phyloP scores from a whole-genome alignment of 1,140 invertebrate species.

The Holcopasites calliopsidis region DNA sequence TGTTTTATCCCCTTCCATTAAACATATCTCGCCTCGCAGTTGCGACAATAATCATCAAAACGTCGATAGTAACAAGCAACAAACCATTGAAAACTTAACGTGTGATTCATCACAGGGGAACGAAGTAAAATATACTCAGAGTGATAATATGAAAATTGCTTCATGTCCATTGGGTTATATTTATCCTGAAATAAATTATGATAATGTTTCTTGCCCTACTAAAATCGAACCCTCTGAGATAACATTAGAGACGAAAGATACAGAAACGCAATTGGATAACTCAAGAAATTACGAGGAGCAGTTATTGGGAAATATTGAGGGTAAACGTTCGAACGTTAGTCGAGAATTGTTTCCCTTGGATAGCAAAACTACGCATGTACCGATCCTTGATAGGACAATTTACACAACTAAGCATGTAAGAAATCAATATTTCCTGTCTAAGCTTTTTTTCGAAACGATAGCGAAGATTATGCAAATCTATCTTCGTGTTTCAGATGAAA shows the following conservation, averaged over 20 bases:
- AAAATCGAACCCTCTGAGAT: no score
- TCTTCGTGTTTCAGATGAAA: conserved; percentile 74
- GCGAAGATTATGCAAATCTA: conserved; percentile 1
- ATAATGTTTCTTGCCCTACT: conserved; percentile 5
- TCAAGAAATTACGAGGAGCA: background rate
- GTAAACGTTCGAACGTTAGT: conserved; percentile 64
- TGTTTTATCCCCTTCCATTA: conserved; percentile 14
- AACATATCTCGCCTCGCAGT: no score
- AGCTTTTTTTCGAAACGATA: conserved; percentile 7
- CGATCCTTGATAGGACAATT: conserved; percentile 60
- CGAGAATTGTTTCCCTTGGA: conserved; percentile 71
- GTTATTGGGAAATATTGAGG: background rate
- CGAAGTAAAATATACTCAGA: background rate
- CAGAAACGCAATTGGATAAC: background rate
- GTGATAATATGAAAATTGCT: conserved; percentile 4
- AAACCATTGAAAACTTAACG: background rate
- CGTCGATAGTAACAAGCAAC: background rate
- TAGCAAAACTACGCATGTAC: conserved; percentile 63
- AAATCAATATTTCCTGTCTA: conserved; percentile 17
- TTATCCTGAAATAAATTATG: conserved; percentile 46
- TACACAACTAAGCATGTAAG: conserved; percentile 73
- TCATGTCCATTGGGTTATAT: conserved; percentile 66
- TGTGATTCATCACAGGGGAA: background rate
- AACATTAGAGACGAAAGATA: background rate
- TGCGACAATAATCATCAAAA: no score